A percentile compares a stretch with the other conserved stretches of the same genome.
Conservation (phyloP, 2,113 vertebrate genomes). For the Callipepla californica region DNA sequence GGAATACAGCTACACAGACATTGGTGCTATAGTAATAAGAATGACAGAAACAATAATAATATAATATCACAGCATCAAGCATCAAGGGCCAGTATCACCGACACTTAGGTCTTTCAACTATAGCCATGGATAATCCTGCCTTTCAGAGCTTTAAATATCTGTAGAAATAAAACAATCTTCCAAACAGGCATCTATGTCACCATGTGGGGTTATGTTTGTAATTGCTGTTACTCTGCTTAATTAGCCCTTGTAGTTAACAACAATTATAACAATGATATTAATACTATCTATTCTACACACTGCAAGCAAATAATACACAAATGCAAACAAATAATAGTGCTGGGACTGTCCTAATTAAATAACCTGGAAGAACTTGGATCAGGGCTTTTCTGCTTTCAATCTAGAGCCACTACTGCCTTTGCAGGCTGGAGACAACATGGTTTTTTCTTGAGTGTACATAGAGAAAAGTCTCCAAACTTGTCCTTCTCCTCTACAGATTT, state of each 20-base stretch:
- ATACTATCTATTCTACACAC: background rate
- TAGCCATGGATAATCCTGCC: background rate
- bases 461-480: background rate
- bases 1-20: background rate
- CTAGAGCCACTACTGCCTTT: background rate
- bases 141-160: background rate
- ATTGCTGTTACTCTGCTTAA: background rate
- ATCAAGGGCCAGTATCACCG: fast-evolving
- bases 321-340: background rate
- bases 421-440: background rate
- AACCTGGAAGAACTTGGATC: background rate
- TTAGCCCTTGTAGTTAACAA: background rate
- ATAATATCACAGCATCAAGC: fast-evolving
- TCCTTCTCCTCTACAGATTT: background rate
- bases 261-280: background rate
- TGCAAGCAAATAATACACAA: too few species aligned
- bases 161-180: background rate
- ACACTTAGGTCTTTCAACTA: background rate
- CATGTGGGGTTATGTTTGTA: background rate
- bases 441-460: background rate
- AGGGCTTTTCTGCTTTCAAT: background rate
- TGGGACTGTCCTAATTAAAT: background rate
- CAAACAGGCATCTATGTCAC: background rate
- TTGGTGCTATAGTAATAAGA: background rate
- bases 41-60: background rate